These are phyloP conservation scores for Hystrix brachyura DNA, from an alignment of 2,113 vertebrate genomes.

Conservation along the genomic window DNA sequence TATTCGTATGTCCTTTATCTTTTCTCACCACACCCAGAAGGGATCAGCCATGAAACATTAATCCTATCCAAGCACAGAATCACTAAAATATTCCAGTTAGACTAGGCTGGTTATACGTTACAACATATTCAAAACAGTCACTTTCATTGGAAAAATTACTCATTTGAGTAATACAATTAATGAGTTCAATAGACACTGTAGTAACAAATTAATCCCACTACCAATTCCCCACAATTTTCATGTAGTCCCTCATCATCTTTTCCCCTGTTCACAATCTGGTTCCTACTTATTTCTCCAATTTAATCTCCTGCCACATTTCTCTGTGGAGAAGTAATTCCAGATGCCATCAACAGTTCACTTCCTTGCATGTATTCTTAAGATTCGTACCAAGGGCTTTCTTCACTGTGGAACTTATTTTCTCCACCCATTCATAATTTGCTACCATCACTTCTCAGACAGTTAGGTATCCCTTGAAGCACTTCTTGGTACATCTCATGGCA, in stretches of 20 bases:
- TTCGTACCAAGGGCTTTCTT: constrained; percentile 4
- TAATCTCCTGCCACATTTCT: not conserved
- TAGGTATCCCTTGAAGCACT: not conserved
- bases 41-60: not conserved
- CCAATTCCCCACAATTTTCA: not conserved
- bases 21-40: not conserved
- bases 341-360: not conserved
- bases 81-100: not conserved
- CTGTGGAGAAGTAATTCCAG: not conserved
- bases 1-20: not conserved
- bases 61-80: not conserved
- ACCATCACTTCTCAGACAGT: constrained; percentile 11
- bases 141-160: not conserved
- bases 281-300: not conserved
- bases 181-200: not conserved
- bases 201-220: not conserved
- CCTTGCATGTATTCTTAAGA: not conserved
- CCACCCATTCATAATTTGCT: not conserved
- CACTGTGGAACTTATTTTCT: not conserved
- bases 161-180: not conserved
- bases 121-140: not conserved
- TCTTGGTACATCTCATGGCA: not conserved
- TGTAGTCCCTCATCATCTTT: not conserved
- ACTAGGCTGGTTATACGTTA: not conserved
- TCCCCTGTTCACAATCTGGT: not conserved